Percentiles rank a stretch among this genome's conserved stretches.
These are phyloP conservation scores for Theristus sp. DNA, from an alignment of 2,888 invertebrate genomes.

Conservation along the genomic window DNA sequence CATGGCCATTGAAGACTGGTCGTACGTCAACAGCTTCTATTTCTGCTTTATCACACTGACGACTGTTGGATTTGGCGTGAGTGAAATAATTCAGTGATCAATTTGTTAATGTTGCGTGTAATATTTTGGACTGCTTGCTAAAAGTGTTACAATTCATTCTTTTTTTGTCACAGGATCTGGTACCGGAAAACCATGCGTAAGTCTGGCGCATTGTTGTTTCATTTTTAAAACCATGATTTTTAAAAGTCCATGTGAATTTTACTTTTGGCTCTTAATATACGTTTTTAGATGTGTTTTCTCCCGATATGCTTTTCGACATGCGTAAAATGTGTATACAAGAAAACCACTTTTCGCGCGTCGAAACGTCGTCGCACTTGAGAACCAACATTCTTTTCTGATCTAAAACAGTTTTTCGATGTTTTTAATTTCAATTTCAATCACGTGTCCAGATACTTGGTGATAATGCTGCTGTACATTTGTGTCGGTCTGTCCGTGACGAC, in stretches of 20 bases:
- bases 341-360: no score
- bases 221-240: no score
- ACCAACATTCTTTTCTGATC: no score
- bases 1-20: slow-evolving; percentile 32
- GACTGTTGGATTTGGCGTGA: slow-evolving; percentile 24
- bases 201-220: slow-evolving; percentile 1
- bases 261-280: background rate
- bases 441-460: slow-evolving; percentile 19
- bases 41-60: slow-evolving; percentile 32
- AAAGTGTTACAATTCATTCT: no score
- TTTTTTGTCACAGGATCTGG: slow-evolving; percentile 13
- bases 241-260: no score
- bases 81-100: background rate
- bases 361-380: no score
- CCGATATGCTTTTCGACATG: no score
- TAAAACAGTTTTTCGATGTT: no score
- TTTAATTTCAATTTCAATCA: no score
- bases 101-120: background rate
- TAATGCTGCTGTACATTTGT: slow-evolving; percentile 27
- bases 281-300: background rate
- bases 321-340: no score
- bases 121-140: background rate
- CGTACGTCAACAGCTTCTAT: slow-evolving; percentile 38
- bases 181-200: slow-evolving; percentile 24
- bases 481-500: slow-evolving; percentile 29